A percentile compares a stretch with the other conserved stretches of the same genome.
Conservation (phyloP, 2,113 vertebrate genomes). For the Petromus typicus region DNA sequence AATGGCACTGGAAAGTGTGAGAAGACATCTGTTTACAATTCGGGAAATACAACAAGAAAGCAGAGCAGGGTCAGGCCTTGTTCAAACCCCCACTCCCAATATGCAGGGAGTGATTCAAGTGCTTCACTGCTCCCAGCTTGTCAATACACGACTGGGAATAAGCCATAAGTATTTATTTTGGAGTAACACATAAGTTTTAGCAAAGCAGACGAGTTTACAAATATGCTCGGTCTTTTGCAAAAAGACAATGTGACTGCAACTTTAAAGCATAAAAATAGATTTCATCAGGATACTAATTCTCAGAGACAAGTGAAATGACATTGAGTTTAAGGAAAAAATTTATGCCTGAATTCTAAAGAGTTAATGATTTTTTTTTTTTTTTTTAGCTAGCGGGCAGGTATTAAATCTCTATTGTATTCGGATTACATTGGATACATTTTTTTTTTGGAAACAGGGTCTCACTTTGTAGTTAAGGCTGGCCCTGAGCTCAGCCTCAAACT, state of each 20-base stretch:
- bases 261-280: background rate
- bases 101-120: background rate
- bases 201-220: background rate
- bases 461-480: too few species aligned
- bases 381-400: background rate
- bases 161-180: background rate
- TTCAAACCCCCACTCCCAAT: background rate
- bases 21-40: background rate
- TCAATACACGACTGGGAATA: background rate
- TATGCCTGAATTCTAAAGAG: constrained; percentile 8
- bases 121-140: background rate
- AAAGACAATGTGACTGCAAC: background rate
- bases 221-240: background rate
- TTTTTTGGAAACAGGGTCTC: too few species aligned
- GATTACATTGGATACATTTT: background rate
- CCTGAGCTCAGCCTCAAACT: too few species aligned
- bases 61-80: background rate
- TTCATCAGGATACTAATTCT: background rate
- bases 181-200: background rate
- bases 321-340: background rate
- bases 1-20: background rate
- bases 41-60: background rate
- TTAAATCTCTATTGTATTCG: background rate
- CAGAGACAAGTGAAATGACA: background rate
- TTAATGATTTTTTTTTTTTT: background rate